These are phyloP conservation scores for Acipenser ruthenus DNA, from an alignment of 2,797 vertebrate genomes.

Conservation along the genomic window DNA sequence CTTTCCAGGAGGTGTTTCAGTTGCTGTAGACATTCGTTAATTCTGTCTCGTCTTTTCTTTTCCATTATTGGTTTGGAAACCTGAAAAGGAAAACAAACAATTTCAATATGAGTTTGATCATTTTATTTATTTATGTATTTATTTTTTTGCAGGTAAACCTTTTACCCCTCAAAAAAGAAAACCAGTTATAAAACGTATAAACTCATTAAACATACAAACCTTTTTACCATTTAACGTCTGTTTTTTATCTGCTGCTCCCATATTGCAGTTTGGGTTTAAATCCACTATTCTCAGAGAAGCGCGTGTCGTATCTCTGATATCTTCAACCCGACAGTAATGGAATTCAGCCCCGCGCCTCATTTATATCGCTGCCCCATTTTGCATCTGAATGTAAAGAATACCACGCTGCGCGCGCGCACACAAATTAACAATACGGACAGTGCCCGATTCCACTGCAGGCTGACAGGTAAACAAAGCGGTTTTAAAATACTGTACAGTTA, in stretches of 20 bases:
- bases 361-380: constrained; percentile 67
- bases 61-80: constrained; percentile 86
- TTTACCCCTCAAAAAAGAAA: no score
- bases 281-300: constrained; percentile 19
- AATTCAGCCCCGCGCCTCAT: constrained; percentile 27
- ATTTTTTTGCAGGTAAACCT: not conserved
- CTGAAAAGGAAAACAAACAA: constrained; percentile 32
- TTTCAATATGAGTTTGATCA: not conserved
- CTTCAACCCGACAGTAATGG: constrained; percentile 26
- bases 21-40: constrained; percentile 77
- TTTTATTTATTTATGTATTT: not conserved
- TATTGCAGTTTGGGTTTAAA: constrained; percentile 28
- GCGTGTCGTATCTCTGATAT: constrained; percentile 14
- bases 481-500: not conserved
- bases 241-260: constrained; percentile 49
- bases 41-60: constrained; percentile 78
- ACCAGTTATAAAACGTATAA: no score
- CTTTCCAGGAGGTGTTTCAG: constrained; percentile 69
- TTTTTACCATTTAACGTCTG: constrained; percentile 44
- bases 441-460: not conserved
- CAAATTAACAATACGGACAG: constrained; percentile 33
- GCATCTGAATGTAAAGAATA: constrained; percentile 68
- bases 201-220: constrained; percentile 29
- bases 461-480: not conserved
- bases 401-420: constrained; percentile 27